Percentiles rank a stretch among this genome's conserved stretches.
Evolutionary conservation across 1,140 invertebrate genomes (phyloP).

Genomic region (Drosophila bocki): DNA sequence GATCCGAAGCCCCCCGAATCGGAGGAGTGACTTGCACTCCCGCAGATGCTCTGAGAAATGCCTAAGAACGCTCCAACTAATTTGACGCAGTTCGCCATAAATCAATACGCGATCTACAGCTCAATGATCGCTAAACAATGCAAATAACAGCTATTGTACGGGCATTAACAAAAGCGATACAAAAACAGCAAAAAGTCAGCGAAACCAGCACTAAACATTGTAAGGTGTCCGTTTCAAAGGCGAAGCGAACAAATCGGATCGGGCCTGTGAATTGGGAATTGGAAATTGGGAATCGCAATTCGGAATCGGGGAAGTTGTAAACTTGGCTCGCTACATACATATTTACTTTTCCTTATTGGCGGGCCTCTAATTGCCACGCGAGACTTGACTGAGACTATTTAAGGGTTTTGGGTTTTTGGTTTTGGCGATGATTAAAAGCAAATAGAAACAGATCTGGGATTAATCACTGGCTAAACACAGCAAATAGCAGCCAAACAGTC

Average conservation of each 20-base stretch:
- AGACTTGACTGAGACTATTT: slow-evolving; percentile 68
- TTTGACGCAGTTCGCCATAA: slow-evolving; percentile 39
- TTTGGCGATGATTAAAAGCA: slow-evolving; percentile 70
- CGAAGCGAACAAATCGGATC: slow-evolving; percentile 45
- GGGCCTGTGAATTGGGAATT: slow-evolving; percentile 10
- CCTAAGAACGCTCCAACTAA: slow-evolving; percentile 31
- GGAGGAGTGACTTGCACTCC: slow-evolving; percentile 28
- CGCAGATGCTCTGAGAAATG: slow-evolving; percentile 11
- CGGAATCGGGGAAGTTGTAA: slow-evolving; percentile 55
- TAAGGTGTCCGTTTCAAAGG: slow-evolving; percentile 36
- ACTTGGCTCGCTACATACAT: slow-evolving; percentile 26
- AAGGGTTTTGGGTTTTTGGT: slow-evolving; percentile 67
- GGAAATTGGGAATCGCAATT: neutral
- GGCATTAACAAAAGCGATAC: slow-evolving; percentile 42
- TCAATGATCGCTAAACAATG: slow-evolving; percentile 57
- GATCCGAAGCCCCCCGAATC: slow-evolving; percentile 1
- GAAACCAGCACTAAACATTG: slow-evolving; percentile 10
- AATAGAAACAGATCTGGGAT: slow-evolving; percentile 56
- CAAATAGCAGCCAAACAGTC: slow-evolving; percentile 20
- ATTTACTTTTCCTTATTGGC: slow-evolving; percentile 79
- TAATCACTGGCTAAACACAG: slow-evolving; percentile 68
- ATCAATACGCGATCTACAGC: slow-evolving; percentile 52
- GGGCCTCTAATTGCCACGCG: slow-evolving; percentile 62
- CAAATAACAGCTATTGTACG: slow-evolving; percentile 49
- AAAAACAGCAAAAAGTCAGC: neutral